Conservation (phyloP, 2,113 vertebrate species). For the Typhlomys cinereus region DNA sequence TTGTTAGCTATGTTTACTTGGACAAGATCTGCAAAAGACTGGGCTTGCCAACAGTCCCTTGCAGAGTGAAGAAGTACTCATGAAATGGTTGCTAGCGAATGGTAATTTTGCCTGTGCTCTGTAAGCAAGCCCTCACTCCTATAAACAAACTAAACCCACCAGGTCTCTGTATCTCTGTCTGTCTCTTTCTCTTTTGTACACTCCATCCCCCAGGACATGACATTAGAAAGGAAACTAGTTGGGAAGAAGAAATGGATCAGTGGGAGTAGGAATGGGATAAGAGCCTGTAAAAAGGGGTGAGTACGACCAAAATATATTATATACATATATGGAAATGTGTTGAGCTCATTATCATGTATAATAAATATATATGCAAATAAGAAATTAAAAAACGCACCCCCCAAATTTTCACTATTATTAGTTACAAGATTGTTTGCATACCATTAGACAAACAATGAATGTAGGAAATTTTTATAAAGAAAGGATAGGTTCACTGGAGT, state of each 20-base stretch:
- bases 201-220: not conserved
- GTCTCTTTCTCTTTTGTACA: not conserved
- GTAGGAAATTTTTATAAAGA: constrained; percentile 86
- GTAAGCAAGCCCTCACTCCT: not conserved
- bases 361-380: not conserved
- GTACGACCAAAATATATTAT: not conserved
- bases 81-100: not conserved
- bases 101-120: not conserved
- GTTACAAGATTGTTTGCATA: constrained; percentile 86
- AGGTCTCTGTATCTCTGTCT: too few relatives aligned
- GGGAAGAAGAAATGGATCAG: not conserved
- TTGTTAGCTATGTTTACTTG: constrained; percentile 71
- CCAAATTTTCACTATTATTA: constrained; percentile 84
- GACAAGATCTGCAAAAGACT: not conserved
- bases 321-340: not conserved
- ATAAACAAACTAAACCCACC: not conserved
- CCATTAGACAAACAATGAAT: constrained; percentile 85
- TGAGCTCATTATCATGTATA: not conserved
- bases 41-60: not conserved
- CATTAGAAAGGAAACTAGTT: not conserved
- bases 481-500: constrained; percentile 86
- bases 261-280: not conserved
- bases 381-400: not conserved
- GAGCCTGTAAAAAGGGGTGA: not conserved
- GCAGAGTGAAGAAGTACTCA: not conserved